Evolutionary conservation across 1,140 invertebrate species (phyloP), one percentile per base, ranked within the genome.

Genomic region (Trigoniulus corallinus): DNA sequence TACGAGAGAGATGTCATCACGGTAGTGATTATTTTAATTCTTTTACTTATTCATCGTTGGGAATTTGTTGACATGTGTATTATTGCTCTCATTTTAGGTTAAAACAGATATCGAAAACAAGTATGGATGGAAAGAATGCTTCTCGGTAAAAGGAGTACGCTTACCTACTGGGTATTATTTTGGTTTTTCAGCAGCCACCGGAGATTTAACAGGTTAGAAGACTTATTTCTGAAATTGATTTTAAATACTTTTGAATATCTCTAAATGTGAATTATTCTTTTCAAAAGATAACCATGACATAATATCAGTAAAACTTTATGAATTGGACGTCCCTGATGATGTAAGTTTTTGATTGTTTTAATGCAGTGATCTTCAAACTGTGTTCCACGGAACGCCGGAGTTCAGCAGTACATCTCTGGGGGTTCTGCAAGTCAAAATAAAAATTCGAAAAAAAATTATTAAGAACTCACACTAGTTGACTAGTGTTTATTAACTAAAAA

Each of bases 131-230:
- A 87, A 88, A 59, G 81, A 88, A 61, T 99, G 96, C 66, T 84
- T 98, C 59, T 74, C 74, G 44, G 91, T 96, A 0, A 73, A 81
- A 56, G 89, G 88, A 50, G 82, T 99, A 2, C 74, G 81, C 53
- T 70, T 99, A 18, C 96, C 96, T 0, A 93, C 92, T 12, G 88
- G 88, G 1, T 98, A 98, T 68, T 95, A 78, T 68, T 84, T 97
- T 67, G 96, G 96, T 39, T 70, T 93, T 13, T 83, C 88, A 0
- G 89, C 95, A 13, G 93, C 91, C 1, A 99, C 96, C 2, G 96
- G 96, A 7, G 91, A 98, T 67, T 69, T 98, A 37, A 69, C 72
- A 53, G 74, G 73, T 75, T 56, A 53, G 39, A 58, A 34, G 12
- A 15, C n/a, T 20, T 24, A 46, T 54, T 18, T 2, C 4, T 13